phyloP scores from a whole-genome alignment of 1,140 invertebrate genomes.

The Drosophila parabipectinata region DNA sequence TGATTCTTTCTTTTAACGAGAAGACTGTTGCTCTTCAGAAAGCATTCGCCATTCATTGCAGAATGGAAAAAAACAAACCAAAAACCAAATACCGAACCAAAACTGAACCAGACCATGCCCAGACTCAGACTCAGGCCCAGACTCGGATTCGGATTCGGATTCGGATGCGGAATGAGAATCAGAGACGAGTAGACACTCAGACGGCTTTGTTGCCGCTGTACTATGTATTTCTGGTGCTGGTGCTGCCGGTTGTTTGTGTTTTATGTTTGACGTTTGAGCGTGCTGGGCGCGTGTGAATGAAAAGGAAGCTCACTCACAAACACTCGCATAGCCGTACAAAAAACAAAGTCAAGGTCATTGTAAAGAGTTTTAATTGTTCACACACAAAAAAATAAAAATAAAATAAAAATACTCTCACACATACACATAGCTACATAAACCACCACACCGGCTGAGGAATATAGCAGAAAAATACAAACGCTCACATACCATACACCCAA shows the following conservation, averaged over 20 bases:
- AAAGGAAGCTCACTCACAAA: slow-evolving; percentile 77
- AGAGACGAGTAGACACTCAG: slow-evolving; percentile 76
- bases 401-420: slow-evolving; percentile 57
- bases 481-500: slow-evolving; percentile 12
- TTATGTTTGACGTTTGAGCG: slow-evolving; percentile 79
- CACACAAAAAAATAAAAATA: slow-evolving; percentile 53
- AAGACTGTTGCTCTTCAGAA: slow-evolving; percentile 44
- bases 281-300: slow-evolving; percentile 81
- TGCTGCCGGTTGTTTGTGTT: slow-evolving; percentile 56
- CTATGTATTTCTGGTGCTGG: slow-evolving; percentile 9
- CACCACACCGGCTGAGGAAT: slow-evolving; percentile 24
- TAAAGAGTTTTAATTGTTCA: slow-evolving; percentile 84
- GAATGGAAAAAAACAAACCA: slow-evolving; percentile 29
- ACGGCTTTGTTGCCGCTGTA: slow-evolving; percentile 68
- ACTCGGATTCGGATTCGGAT: slow-evolving; percentile 17
- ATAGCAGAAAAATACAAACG: slow-evolving; percentile 42
- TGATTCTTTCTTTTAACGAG: slow-evolving; percentile 50
- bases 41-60: slow-evolving; percentile 31
- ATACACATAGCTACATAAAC: slow-evolving; percentile 21
- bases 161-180: slow-evolving; percentile 61
- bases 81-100: slow-evolving; percentile 36
- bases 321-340: slow-evolving; percentile 43
- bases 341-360: slow-evolving; percentile 84
- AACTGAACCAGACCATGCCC: slow-evolving; percentile 28
- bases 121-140: slow-evolving; percentile 23